These are phyloP conservation scores for Neosilurus mollespiculum DNA, from an alignment of 2,797 vertebrate genomes.

Conservation along the genomic window DNA sequence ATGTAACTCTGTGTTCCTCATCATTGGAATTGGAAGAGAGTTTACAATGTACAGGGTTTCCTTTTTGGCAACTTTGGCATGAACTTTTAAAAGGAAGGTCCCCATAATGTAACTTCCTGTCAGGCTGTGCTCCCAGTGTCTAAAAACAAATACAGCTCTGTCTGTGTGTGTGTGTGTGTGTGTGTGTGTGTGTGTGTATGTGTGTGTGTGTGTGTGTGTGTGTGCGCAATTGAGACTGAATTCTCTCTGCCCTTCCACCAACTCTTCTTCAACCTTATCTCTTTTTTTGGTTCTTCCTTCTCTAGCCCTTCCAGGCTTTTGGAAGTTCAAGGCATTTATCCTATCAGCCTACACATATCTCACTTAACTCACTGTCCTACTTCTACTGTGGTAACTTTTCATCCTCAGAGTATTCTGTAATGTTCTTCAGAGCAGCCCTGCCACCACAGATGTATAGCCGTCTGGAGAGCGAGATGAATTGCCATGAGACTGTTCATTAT, in stretches of 20 bases:
- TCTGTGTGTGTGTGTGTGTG: not conserved
- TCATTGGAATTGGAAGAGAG: not conserved
- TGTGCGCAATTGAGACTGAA: not conserved
- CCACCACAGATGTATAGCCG: not conserved
- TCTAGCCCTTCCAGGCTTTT: slow-evolving; percentile 7
- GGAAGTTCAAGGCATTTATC: slow-evolving; percentile 23
- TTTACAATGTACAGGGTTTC: not conserved
- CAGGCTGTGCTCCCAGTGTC: not conserved
- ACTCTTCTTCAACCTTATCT: not conserved
- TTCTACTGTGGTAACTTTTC: slow-evolving; percentile 1
- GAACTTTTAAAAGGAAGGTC: not conserved
- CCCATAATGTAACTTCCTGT: not conserved
- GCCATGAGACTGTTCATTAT: not conserved
- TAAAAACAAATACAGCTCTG: not conserved
- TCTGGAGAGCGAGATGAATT: not conserved
- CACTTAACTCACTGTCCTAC: not conserved
- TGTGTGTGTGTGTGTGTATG: slow-evolving; percentile 1
- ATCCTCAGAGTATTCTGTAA: not conserved
- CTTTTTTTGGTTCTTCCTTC: not conserved
- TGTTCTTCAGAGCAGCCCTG: not conserved
- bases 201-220: not conserved
- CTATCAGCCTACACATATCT: slow-evolving; percentile 5
- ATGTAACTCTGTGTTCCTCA: not conserved
- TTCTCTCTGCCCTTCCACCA: not conserved
- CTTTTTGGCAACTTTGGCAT: no score